Conservation (phyloP, 2,888 invertebrate genomes). For the Drosophila recens region DNA sequence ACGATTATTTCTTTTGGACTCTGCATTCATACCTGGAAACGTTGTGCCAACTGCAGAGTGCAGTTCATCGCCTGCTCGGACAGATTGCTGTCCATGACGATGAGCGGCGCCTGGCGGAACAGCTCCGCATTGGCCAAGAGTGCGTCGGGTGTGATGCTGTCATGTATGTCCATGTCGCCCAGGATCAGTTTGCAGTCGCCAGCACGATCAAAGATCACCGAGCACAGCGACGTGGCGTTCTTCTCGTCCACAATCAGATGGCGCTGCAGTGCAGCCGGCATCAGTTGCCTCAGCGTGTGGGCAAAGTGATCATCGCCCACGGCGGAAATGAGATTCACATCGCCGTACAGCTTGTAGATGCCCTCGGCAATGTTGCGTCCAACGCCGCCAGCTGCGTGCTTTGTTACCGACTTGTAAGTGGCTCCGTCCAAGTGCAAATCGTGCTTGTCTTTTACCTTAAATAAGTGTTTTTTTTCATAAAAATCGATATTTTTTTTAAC, state of each 20-base stretch:
- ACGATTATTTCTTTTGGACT: neutral
- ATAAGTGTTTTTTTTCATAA: neutral
- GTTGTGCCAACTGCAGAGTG: conserved; percentile 87
- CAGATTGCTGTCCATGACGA: conserved; percentile 95
- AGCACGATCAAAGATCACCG: conserved; percentile 89
- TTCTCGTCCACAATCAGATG: conserved; percentile 64
- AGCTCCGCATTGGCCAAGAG: conserved; percentile 87
- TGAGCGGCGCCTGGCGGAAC: conserved; percentile 89
- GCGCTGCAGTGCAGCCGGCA: conserved; percentile 81
- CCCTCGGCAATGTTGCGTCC: conserved; percentile 96
- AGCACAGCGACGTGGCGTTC: conserved; percentile 89
- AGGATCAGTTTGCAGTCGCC: conserved; percentile 93
- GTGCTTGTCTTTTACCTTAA: conserved; percentile 87
- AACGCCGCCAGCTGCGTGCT: conserved; percentile 93
- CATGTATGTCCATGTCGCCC: conserved; percentile 94
- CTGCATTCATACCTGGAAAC: conserved; percentile 86
- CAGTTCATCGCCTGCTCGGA: conserved; percentile 89
- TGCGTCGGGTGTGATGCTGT: conserved; percentile 89
- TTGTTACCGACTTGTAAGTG: conserved; percentile 89
- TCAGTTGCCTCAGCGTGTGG: conserved; percentile 81
- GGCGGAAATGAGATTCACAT: conserved; percentile 90
- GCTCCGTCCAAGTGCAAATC: conserved; percentile 91
- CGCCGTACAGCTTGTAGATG: conserved; percentile 89
- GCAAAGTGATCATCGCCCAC: conserved; percentile 90
- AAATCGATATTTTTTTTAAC: neutral